phyloP scores from a whole-genome alignment of 2,888 invertebrate genomes.

The Platycnemis pennipes region DNA sequence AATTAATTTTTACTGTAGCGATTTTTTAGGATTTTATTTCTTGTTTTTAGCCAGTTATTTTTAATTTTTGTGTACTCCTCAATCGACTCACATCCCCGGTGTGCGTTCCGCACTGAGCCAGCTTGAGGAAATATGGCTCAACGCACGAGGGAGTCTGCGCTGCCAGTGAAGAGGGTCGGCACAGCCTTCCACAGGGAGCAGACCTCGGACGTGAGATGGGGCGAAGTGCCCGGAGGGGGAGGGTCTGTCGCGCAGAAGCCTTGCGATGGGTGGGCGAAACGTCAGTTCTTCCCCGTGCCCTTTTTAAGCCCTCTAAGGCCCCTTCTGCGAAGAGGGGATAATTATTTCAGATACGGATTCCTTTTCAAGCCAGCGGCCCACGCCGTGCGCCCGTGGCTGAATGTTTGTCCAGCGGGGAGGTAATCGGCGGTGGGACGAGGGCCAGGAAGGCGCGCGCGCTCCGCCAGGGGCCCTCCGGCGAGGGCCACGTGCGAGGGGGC shows the following conservation, averaged over 20 bases:
- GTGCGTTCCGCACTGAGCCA: too few relatives aligned
- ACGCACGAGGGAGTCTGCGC: too few relatives aligned
- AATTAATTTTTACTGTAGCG: too few relatives aligned
- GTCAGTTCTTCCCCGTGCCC: neutral
- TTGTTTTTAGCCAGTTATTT: too few relatives aligned
- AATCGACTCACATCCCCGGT: too few relatives aligned
- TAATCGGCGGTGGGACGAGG: neutral
- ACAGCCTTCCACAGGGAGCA: too few relatives aligned
- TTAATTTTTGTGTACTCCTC: too few relatives aligned
- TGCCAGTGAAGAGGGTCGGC: too few relatives aligned
- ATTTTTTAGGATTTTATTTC: too few relatives aligned
- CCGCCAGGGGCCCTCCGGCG: neutral
- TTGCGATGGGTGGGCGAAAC: neutral
- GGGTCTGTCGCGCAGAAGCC: neutral
- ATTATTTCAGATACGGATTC: slow-evolving; percentile 63
- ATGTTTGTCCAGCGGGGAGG: slow-evolving; percentile 53
- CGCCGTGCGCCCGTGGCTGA: slow-evolving; percentile 19
- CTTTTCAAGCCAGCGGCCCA: slow-evolving; percentile 34
- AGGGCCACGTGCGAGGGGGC: neutral
- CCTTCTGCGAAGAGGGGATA: neutral
- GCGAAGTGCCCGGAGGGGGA: neutral
- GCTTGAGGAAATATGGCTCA: too few relatives aligned
- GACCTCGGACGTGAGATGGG: neutral
- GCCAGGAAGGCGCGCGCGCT: neutral
- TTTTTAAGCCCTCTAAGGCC: neutral